Evolutionary conservation across 2,888 invertebrate species (phyloP).

Genomic region (Drosophila algonquin): DNA sequence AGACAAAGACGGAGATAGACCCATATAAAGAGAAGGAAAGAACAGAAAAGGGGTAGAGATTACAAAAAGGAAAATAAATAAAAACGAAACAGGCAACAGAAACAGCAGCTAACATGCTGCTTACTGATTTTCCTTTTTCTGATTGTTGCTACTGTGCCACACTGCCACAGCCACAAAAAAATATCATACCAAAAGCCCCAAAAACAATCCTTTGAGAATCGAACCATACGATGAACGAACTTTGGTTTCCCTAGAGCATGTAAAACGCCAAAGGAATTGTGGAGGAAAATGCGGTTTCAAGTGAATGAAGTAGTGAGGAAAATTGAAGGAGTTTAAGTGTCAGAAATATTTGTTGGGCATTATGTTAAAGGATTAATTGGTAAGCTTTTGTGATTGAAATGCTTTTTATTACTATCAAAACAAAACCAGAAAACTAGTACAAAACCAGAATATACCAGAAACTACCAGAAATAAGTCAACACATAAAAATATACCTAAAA

Average conservation of each 20-base stretch:
- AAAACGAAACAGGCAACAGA: conserved; percentile 50
- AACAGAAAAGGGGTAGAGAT: conserved; percentile 69
- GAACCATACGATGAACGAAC: conserved; percentile 31
- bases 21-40: conserved; percentile 4
- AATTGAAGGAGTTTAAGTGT: neutral
- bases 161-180: conserved; percentile 25
- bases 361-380: neutral
- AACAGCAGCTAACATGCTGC: conserved; percentile 57
- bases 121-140: conserved; percentile 54
- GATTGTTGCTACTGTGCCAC: conserved; percentile 32
- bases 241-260: conserved; percentile 35
- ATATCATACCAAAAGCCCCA: neutral
- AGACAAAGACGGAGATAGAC: conserved; percentile 7
- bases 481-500: too few relatives aligned
- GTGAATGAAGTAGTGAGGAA: neutral
- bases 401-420: too few relatives aligned
- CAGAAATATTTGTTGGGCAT: neutral
- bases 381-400: too few relatives aligned
- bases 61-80: conserved; percentile 72
- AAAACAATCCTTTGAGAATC: conserved; percentile 6
- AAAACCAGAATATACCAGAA: too few relatives aligned
- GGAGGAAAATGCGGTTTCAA: neutral
- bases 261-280: neutral
- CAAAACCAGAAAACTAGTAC: too few relatives aligned
- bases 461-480: too few relatives aligned